These are phyloP conservation scores for Eucriotettix oculatus DNA, from an alignment of 2,888 invertebrate genomes.

Conservation along the genomic window DNA sequence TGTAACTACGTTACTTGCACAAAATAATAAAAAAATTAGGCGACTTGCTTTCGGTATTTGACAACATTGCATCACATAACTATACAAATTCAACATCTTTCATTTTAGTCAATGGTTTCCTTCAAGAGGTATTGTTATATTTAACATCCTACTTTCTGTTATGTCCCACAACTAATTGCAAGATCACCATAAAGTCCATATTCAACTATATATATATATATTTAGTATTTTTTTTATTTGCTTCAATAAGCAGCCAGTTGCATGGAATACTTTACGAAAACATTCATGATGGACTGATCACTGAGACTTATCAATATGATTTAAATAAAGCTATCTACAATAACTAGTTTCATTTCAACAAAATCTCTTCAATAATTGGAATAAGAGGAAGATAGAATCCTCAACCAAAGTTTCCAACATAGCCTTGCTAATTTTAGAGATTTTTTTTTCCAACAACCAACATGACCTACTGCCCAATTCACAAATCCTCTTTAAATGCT, in stretches of 20 bases:
- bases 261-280: background rate
- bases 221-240: background rate
- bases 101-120: too few species aligned
- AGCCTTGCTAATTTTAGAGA: background rate
- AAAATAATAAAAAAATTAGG: too few species aligned
- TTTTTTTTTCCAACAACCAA: background rate
- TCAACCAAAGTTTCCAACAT: background rate
- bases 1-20: too few species aligned
- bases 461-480: background rate
- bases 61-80: too few species aligned
- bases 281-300: background rate
- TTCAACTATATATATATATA: background rate
- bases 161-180: background rate
- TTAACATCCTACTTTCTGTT: too few species aligned
- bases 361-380: background rate
- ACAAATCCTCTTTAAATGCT: background rate
- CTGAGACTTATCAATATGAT: background rate
- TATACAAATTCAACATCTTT: too few species aligned
- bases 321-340: conserved; percentile 1
- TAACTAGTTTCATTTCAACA: background rate
- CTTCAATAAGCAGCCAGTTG: background rate
- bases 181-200: background rate
- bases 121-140: too few species aligned
- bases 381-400: background rate
- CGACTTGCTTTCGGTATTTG: too few species aligned